A percentile compares a stretch with the other conserved stretches of the same genome.
These are phyloP conservation scores for Pachymerium ferrugineum DNA, from an alignment of 2,888 invertebrate species.

Conservation along the genomic window DNA sequence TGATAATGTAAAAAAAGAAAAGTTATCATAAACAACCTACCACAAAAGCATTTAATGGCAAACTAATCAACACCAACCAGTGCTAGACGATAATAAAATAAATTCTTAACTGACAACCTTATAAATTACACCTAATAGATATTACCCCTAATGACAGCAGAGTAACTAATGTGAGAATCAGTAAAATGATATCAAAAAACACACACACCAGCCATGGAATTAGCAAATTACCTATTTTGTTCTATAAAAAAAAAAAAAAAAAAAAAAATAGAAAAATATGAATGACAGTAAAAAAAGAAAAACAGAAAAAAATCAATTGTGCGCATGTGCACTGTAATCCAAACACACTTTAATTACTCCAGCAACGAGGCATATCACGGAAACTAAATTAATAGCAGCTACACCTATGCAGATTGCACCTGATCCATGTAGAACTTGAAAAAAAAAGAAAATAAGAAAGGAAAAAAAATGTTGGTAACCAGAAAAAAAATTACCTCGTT, in stretches of 20 bases:
- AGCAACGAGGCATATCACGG: neutral
- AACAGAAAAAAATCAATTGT: neutral
- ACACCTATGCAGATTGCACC: neutral
- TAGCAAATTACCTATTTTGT: neutral
- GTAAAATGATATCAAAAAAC: neutral
- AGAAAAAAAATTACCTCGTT: neutral
- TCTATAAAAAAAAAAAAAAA: neutral
- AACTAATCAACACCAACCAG: neutral
- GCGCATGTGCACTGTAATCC: too few relatives aligned
- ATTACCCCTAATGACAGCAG: neutral
- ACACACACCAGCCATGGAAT: slow-evolving; percentile 15
- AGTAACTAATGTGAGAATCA: neutral
- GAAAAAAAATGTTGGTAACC: neutral
- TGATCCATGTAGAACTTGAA: neutral
- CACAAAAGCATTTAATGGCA: neutral
- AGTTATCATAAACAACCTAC: neutral
- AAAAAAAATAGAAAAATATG: too few relatives aligned
- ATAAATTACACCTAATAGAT: too few relatives aligned
- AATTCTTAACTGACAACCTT: neutral
- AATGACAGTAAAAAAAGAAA: neutral
- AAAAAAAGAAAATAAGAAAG: neutral
- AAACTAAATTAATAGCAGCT: neutral
- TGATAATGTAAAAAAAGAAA: neutral
- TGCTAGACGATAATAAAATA: neutral
- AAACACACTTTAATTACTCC: neutral